Percentiles rank a stretch among this genome's conserved stretches.
These are phyloP conservation scores for Parasteatoda lunata DNA, from an alignment of 2,888 invertebrate species.

Conservation along the genomic window DNA sequence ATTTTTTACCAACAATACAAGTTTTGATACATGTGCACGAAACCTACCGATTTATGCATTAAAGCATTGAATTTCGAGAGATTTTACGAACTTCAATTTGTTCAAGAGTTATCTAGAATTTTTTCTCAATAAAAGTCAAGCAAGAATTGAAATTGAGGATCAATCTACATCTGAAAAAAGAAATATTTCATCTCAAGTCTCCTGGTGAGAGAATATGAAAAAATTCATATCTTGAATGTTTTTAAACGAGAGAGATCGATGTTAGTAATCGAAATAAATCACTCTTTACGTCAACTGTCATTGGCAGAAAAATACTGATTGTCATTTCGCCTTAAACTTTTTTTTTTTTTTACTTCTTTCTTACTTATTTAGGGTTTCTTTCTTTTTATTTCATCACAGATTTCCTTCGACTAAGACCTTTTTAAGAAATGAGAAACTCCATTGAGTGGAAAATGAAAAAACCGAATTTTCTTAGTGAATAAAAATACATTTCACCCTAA, in stretches of 20 bases:
- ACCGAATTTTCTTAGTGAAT: background rate
- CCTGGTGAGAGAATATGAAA: background rate
- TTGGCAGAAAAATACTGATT: conserved; percentile 1
- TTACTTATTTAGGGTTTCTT: background rate
- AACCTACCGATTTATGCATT: no score
- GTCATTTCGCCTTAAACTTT: background rate
- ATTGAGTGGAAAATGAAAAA: conserved; percentile 1
- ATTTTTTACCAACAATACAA: no score
- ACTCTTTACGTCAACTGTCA: background rate
- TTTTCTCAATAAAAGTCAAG: no score
- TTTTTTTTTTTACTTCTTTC: background rate
- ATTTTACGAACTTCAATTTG: no score
- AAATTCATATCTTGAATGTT: background rate
- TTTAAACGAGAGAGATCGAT: background rate
- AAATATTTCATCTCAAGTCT: background rate
- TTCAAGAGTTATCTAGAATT: no score
- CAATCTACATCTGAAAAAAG: no score
- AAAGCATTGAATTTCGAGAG: no score
- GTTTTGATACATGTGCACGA: no score
- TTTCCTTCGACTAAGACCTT: background rate
- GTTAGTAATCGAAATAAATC: conserved; percentile 1
- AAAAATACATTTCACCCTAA: background rate
- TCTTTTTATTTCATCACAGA: background rate
- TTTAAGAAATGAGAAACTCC: background rate
- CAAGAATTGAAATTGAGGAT: no score